phyloP scores from a whole-genome alignment of 2,113 vertebrate species.

The Cacatua alba region DNA sequence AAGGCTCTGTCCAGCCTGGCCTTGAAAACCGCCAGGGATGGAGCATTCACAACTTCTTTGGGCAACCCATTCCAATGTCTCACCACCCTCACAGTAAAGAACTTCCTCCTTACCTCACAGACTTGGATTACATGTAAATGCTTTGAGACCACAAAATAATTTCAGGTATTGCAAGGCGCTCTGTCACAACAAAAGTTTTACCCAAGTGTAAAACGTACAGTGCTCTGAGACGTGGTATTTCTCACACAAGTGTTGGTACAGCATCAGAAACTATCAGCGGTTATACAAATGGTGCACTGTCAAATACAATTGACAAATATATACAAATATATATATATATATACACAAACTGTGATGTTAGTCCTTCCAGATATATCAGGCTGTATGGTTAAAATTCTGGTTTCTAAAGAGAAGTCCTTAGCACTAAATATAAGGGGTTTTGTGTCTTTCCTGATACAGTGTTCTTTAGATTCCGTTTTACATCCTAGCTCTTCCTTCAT shows the following conservation, averaged over 20 bases:
- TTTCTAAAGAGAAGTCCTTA: neutral
- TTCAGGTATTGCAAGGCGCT: neutral
- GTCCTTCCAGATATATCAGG: neutral
- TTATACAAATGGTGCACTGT: neutral
- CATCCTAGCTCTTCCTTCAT: neutral
- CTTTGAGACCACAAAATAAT: neutral
- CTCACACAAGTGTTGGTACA: neutral
- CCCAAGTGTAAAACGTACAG: fast-evolving
- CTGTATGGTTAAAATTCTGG: neutral
- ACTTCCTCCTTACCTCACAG: neutral
- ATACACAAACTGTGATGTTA: neutral
- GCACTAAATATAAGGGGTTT: neutral
- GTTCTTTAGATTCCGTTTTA: neutral
- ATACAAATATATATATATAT: no score
- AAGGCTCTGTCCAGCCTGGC: no score
- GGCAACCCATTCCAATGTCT: no score
- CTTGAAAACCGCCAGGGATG: no score
- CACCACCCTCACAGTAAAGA: no score
- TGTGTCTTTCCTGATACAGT: neutral
- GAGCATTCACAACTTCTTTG: no score
- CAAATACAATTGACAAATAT: neutral
- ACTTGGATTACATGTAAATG: neutral
- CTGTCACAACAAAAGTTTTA: neutral
- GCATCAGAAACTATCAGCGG: neutral
- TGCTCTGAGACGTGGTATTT: neutral